Evolutionary conservation across 2,888 invertebrate genomes (phyloP).

Genomic region (Thelaira solivaga): DNA sequence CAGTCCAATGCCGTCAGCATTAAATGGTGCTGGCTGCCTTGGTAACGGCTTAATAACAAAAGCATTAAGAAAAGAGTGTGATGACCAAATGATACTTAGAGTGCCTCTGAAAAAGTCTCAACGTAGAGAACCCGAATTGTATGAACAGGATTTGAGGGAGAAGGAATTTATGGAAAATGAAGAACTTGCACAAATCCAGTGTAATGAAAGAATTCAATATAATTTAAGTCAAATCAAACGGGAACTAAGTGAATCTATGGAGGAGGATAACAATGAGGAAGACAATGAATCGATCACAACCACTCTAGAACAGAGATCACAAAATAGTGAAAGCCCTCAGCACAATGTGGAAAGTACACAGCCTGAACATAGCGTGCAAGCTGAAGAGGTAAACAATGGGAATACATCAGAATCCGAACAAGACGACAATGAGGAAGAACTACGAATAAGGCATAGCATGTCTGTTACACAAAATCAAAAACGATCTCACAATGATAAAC

Average conservation of each 20-base stretch:
- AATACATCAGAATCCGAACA: conserved; percentile 38
- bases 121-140: conserved; percentile 67
- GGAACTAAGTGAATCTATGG: conserved; percentile 59
- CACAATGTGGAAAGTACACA: conserved; percentile 52
- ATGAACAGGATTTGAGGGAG: conserved; percentile 17
- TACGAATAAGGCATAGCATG: not conserved
- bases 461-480: conserved; percentile 25
- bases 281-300: conserved; percentile 55
- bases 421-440: conserved; percentile 22
- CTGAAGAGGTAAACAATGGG: not conserved
- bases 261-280: conserved; percentile 58
- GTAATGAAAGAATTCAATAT: conserved; percentile 46
- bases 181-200: conserved; percentile 28
- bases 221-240: conserved; percentile 49
- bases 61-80: conserved; percentile 52
- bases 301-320: conserved; percentile 31
- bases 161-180: conserved; percentile 40
- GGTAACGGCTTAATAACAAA: conserved; percentile 60
- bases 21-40: conserved; percentile 55
- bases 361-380: not conserved
- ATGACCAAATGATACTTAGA: conserved; percentile 54
- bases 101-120: conserved; percentile 71
- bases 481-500: conserved; percentile 34
- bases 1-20: conserved; percentile 48
- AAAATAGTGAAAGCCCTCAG: conserved; percentile 17